These are phyloP conservation scores for Cossypha heuglini DNA, from an alignment of 2,797 vertebrate species.

Conservation along the genomic window DNA sequence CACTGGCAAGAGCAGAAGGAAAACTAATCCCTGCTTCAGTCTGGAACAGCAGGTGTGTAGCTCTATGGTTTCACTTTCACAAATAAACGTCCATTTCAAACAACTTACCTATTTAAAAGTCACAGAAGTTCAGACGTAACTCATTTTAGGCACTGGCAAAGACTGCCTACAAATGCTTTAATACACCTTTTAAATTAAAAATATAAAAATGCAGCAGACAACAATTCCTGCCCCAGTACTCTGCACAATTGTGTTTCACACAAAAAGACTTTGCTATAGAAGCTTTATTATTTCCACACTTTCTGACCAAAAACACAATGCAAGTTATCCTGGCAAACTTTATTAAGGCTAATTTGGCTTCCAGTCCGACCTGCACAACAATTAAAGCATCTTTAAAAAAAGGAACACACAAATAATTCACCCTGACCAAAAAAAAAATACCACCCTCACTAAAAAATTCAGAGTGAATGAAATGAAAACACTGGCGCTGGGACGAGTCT, in stretches of 20 bases:
- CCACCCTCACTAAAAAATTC: background rate
- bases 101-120: background rate
- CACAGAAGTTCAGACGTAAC: background rate
- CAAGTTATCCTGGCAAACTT: background rate
- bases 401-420: background rate
- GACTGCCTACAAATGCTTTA: background rate
- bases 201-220: background rate
- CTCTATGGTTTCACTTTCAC: background rate
- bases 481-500: fast-evolving
- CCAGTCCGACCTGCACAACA: background rate
- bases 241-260: fast-evolving
- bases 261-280: background rate
- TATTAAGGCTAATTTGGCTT: background rate
- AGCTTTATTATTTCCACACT: background rate
- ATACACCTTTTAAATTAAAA: background rate
- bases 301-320: background rate
- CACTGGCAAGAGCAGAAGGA: background rate
- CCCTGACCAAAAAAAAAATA: background rate
- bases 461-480: background rate
- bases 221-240: background rate
- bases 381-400: background rate
- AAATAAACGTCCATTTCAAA: fast-evolving
- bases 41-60: background rate
- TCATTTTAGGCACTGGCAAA: background rate
- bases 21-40: background rate